Base-by-base conservation (phyloP, 2,113 vertebrate genomes). In the Dermatemys mawii region DNA sequence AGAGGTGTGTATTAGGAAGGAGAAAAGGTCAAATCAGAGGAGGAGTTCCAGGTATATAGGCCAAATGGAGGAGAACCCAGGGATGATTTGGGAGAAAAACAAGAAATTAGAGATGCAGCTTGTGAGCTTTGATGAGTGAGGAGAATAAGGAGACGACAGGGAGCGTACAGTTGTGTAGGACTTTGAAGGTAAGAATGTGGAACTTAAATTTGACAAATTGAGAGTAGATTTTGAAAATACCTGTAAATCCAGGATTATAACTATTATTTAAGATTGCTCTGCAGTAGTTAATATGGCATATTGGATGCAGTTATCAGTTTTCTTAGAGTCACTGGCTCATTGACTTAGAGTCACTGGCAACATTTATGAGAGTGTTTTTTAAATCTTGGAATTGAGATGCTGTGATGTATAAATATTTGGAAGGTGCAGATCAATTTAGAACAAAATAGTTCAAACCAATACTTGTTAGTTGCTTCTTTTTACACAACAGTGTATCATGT, bases 41-140 rank as follows among this genome's bases (percentile, higher is more conserved):
- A 67, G 16, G 14, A 63, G 60, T 35, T 35, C 60, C 60, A 63
- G 35, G 63, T 67, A n/a, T 10, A 67, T 67, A 35, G 35, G 35
- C 35, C 60, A 67, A 19, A 17, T 67, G 60, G 60, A 67, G 16
- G 60, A 19, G 35, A 67, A 17, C 17, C 60, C 35, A 63, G 32
- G n/a, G 60, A 63, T 63, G 60, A 38, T n/a, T 19, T 0, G 0
- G 35, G 41, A 2, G 2, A 50, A 46, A 29, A 63, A 26, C 1
- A 1, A 0, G 0, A 32, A 90, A 54, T 27, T 7, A 6, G 49
- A 14, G 1, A 5, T 6, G 22, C 11, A 41, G 14, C 35, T 44
- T 21, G 22, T 1, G 14, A n/a, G 16, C 57, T 63, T 63, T 63
- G 55, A 55, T 60, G 55, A 63, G 14, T n/a, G 35, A n/a, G 17